A percentile compares a stretch with the other conserved stretches of the same genome.
Conservation (phyloP, 1,140 invertebrate genomes). For the Achroia grisella region DNA sequence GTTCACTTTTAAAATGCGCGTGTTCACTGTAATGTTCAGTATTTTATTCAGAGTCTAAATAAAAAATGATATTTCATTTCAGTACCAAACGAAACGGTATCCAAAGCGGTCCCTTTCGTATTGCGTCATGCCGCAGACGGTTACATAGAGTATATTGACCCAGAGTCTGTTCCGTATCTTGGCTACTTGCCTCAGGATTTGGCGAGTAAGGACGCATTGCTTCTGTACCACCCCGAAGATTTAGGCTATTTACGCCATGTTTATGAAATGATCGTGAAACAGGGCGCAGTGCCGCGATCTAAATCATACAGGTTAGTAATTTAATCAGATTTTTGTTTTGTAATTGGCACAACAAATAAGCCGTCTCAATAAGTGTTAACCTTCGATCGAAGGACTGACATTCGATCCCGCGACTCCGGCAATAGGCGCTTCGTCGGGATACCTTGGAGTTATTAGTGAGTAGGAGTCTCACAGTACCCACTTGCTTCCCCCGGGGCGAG, state of each 20-base stretch:
- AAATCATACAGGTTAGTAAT: conserved; percentile 76
- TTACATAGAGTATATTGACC: conserved; percentile 83
- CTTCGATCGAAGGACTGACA: too few species aligned
- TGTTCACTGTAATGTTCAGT: too few species aligned
- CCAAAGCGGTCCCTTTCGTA: conserved; percentile 74
- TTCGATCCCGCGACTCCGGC: too few species aligned
- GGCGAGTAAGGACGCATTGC: conserved; percentile 85
- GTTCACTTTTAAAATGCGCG: too few species aligned
- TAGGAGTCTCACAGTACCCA: too few species aligned
- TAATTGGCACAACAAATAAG: too few species aligned
- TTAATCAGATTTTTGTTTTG: not conserved
- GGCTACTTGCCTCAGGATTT: conserved; percentile 94
- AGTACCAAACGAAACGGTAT: conserved; percentile 78
- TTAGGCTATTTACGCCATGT: conserved; percentile 84
- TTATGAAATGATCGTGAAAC: conserved; percentile 85
- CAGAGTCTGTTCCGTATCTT: conserved; percentile 85
- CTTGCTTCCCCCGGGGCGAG: too few species aligned
- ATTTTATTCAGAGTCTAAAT: too few species aligned
- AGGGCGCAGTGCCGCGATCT: conserved; percentile 78
- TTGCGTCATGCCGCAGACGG: conserved; percentile 85
- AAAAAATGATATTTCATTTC: conserved; percentile 14
- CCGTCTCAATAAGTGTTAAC: too few species aligned
- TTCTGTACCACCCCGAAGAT: conserved; percentile 93
- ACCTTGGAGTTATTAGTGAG: too few species aligned
- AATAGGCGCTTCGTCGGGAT: too few species aligned